Conservation (phyloP, 2,113 vertebrate genomes). For the Macquaria australasica region DNA sequence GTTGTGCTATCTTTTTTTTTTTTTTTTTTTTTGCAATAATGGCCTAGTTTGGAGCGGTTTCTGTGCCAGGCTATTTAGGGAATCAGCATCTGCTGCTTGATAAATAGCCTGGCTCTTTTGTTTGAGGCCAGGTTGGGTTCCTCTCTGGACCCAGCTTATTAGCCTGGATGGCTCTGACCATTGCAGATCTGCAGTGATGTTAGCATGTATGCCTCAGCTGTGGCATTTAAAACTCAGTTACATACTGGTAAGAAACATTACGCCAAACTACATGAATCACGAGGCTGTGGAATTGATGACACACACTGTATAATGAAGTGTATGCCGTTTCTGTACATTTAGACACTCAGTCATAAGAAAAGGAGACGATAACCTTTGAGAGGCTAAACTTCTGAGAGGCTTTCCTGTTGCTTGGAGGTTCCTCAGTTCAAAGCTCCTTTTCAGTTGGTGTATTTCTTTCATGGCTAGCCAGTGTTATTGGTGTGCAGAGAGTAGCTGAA, state of each 20-base stretch:
- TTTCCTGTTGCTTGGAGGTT: constrained; percentile 69
- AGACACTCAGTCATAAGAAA: constrained; percentile 27
- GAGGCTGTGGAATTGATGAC: constrained; percentile 13
- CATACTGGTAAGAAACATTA: constrained; percentile 9
- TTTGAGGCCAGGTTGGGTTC: constrained; percentile 83
- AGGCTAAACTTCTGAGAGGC: constrained; percentile 48
- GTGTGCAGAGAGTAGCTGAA: constrained; percentile 69
- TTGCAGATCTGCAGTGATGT: constrained; percentile 33
- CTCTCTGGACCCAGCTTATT: constrained; percentile 73
- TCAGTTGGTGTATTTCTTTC: constrained; percentile 66
- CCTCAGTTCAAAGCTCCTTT: constrained; percentile 70
- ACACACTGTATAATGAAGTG: constrained; percentile 6
- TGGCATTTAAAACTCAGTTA: neutral
- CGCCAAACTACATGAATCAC: neutral
- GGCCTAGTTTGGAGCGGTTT: constrained; percentile 85
- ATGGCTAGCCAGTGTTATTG: constrained; percentile 64
- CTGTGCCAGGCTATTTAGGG: constrained; percentile 87
- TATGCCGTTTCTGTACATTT: constrained; percentile 38
- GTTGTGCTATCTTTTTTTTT: constrained; percentile 62
- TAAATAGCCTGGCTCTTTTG: constrained; percentile 84
- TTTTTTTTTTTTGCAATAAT: constrained; percentile 74
- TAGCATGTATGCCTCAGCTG: constrained; percentile 20
- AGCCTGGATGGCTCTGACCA: constrained; percentile 67
- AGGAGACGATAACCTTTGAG: constrained; percentile 43
- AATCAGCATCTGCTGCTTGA: constrained; percentile 85